Evolutionary conservation across 2,888 invertebrate genomes (phyloP).

Genomic region (Acanthosepion pharaonis): DNA sequence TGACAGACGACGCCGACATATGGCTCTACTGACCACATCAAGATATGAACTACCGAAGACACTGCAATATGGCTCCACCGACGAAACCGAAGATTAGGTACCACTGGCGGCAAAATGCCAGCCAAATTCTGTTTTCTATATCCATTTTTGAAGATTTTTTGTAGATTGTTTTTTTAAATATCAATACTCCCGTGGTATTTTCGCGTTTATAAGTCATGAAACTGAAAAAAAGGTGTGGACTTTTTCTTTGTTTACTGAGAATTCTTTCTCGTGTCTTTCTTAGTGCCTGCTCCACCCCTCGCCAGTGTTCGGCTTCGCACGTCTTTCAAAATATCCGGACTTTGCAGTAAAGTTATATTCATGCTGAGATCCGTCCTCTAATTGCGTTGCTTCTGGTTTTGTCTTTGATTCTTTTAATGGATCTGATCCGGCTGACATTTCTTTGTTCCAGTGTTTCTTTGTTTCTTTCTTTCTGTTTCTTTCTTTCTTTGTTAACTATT

Average conservation of each 20-base stretch:
- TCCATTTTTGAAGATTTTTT: no score
- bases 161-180: no score
- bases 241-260: neutral
- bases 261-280: neutral
- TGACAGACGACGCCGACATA: no score
- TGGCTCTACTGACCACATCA: no score
- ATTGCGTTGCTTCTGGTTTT: neutral
- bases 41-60: no score
- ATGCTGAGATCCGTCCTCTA: neutral
- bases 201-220: no score
- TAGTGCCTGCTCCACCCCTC: neutral
- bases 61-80: no score
- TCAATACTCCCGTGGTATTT: no score
- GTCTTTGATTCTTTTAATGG: conserved; percentile 33
- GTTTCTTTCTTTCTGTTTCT: neutral
- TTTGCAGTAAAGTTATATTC: neutral
- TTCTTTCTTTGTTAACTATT: neutral
- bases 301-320: neutral
- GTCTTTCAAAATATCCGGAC: neutral
- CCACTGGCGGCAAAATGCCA: no score
- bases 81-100: no score
- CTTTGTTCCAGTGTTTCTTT: neutral
- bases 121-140: no score
- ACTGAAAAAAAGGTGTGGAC: neutral
- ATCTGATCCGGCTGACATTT: neutral